Percentiles rank a stretch among this genome's conserved stretches.
Conservation (phyloP, 35 echinoderm and acorn worm species). For the Apostichopus californicus region DNA sequence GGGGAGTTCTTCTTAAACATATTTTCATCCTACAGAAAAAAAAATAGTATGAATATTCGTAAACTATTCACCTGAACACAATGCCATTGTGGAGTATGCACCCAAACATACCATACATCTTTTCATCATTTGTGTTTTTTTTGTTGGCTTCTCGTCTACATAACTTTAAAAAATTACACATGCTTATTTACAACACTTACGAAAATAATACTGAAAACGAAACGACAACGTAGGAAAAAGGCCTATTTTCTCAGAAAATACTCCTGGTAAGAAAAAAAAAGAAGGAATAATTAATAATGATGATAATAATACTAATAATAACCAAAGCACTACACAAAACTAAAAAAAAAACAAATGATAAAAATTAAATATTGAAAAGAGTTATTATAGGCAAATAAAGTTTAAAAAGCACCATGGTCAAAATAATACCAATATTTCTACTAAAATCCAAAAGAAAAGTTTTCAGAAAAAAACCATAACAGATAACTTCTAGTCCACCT, state of each 20-base stretch:
- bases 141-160: neutral
- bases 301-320: neutral
- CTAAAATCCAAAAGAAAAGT: neutral
- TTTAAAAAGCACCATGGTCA: slow-evolving; percentile 15
- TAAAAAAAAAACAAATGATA: neutral
- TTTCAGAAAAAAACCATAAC: too few species aligned
- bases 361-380: slow-evolving; percentile 21
- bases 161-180: neutral
- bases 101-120: too few species aligned
- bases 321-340: slow-evolving; percentile 11
- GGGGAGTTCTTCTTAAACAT: too few species aligned
- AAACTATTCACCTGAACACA: too few species aligned
- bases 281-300: too few species aligned
- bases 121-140: too few species aligned
- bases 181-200: slow-evolving; percentile 47
- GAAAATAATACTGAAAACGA: slow-evolving; percentile 4
- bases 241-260: neutral
- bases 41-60: too few species aligned
- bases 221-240: slow-evolving; percentile 4
- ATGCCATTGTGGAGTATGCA: too few species aligned
- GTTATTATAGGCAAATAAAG: neutral
- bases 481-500: too few species aligned
- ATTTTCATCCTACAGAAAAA: too few species aligned
- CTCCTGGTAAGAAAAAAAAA: neutral
- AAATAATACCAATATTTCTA: slow-evolving; percentile 1